Evolutionary conservation across 2,888 invertebrate genomes (phyloP), one percentile per base, ranked within the genome.

Genomic region (Augiades crinisus): DNA sequence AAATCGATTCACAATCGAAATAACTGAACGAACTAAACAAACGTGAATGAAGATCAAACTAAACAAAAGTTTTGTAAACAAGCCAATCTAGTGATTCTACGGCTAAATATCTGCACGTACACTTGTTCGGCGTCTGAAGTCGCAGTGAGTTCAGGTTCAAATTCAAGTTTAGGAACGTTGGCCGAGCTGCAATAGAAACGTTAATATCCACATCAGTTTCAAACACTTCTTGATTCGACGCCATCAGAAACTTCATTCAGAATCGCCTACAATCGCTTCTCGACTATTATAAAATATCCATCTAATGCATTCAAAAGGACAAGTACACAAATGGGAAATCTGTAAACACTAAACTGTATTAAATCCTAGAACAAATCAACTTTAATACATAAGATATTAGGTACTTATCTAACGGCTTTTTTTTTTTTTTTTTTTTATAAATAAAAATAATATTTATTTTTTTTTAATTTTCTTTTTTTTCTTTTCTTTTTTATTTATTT

Each of bases 101-200:
- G 68, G 72, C 63, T 72, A 70, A 55, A 64, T 68, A 63, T 70
- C 67, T 54, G 59, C 88, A 96, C 96, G 91, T 96, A 96, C 96
- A 95, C 95, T 96, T 96, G 85, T 93, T 92, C 77, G 94, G 92
- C 82, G 95, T 96, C 91, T 95, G 95, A 80, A 95, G 94, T 90
- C 96, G 94, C 91, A 96, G 92, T 77, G 95, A 94, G 92, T 96
- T 97, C 91, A 96, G 93, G 93, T 96, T 97, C 92, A 96, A 92
- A 92, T 95, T 97, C 92, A 98, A 95, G 94, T 98, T 98, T 91
- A 98, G 95, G 94, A 98, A 98, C 87, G 98, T 98, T 82, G 98
- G 98, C 78, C 98, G 96, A 90, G 98, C 98, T 98, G 98, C 92
- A 95, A 94, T 90, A 84, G 74, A 89, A 83, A 87, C 63, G 65